Conservation (phyloP, 2,797 vertebrate genomes). For the Paramormyrops hopkinsi region DNA sequence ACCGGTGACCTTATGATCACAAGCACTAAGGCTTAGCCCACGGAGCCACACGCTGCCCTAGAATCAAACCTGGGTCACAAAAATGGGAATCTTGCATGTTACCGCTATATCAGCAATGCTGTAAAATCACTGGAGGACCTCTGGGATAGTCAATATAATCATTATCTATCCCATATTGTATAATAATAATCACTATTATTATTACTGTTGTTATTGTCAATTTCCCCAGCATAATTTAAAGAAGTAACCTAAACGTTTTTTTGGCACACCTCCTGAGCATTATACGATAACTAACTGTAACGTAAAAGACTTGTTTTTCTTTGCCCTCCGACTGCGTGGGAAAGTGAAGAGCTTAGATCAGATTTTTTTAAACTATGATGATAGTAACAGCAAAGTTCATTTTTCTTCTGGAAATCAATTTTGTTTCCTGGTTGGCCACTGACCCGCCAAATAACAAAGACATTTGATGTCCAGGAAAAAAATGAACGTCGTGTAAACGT, state of each 20-base stretch:
- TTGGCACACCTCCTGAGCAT: background rate
- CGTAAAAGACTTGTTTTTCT: background rate
- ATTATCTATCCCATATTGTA: background rate
- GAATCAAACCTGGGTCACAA: background rate
- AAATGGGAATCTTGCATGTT: background rate
- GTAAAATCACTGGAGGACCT: background rate
- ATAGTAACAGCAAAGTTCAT: background rate
- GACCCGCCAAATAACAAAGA: background rate
- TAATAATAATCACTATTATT: background rate
- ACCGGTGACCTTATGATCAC: background rate
- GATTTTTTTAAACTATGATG: background rate
- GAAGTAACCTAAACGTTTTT: background rate
- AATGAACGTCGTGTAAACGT: background rate
- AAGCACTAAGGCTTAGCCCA: background rate
- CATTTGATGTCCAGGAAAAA: background rate
- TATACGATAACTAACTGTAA: background rate
- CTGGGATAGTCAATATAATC: background rate
- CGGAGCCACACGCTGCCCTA: background rate
- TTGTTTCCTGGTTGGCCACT: background rate
- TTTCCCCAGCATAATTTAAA: background rate
- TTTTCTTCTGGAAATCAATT: background rate
- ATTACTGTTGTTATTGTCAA: background rate
- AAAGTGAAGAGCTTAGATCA: background rate
- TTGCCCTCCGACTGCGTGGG: background rate
- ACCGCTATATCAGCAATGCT: background rate